Percentiles rank a stretch among this genome's conserved stretches.
phyloP scores from a whole-genome alignment of 2,113 vertebrate species.

The Coregonus clupeaformis region DNA sequence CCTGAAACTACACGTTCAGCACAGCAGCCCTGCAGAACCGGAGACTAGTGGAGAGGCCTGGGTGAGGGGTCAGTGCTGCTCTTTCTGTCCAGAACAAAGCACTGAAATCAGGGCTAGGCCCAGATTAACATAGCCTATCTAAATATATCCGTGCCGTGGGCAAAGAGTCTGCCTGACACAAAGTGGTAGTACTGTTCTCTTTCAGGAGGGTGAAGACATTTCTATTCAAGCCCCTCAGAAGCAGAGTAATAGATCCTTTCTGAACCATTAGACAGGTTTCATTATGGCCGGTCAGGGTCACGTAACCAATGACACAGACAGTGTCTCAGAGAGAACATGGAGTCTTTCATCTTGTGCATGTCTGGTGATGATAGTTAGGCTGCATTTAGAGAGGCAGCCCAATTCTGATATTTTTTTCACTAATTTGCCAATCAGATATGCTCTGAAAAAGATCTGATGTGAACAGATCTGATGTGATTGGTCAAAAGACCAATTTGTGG shows the following conservation, averaged over 20 bases:
- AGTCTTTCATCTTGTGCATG: too few relatives aligned
- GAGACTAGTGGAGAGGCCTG: constrained; percentile 1
- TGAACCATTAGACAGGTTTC: constrained; percentile 49
- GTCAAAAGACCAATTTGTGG: too few relatives aligned
- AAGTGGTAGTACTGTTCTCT: constrained; percentile 1
- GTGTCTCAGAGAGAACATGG: too few relatives aligned
- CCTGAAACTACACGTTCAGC: constrained; percentile 60
- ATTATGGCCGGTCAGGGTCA: constrained; percentile 12
- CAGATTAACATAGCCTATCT: neutral
- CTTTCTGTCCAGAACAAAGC: neutral
- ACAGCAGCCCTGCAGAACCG: constrained; percentile 31
- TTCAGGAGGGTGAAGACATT: constrained; percentile 7
- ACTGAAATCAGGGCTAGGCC: constrained; percentile 14
- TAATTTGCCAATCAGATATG: too few relatives aligned
- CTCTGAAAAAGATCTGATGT: too few relatives aligned
- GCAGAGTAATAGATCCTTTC: constrained; percentile 20
- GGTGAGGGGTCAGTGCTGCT: neutral
- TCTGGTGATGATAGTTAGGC: too few relatives aligned
- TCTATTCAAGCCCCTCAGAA: constrained; percentile 15
- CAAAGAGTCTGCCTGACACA: constrained; percentile 4
- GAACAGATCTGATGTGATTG: too few relatives aligned
- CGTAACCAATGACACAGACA: constrained; percentile 15
- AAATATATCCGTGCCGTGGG: neutral
- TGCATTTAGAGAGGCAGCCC: too few relatives aligned
- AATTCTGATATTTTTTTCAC: too few relatives aligned